Evolutionary conservation across 2,888 invertebrate species (phyloP).

Genomic region (Clunio marinus): DNA sequence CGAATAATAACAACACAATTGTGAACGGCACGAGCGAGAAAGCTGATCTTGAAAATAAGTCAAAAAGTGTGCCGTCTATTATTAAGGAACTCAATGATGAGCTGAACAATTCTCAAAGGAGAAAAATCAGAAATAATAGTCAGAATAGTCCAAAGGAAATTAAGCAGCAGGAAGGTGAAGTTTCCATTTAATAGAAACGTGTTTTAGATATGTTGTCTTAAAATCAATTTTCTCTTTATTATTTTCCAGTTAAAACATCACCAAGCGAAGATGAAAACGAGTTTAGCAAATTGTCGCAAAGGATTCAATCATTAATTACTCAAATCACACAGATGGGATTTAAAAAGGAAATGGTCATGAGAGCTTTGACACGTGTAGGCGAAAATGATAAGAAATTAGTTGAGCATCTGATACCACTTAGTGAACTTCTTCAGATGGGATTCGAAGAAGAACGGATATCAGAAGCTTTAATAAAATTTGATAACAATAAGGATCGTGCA

Average conservation of each 20-base stretch:
- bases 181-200: constrained; percentile 42
- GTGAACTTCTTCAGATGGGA: constrained; percentile 75
- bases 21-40: background rate
- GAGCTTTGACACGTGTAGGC: constrained; percentile 73
- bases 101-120: constrained; percentile 54
- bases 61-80: constrained; percentile 69
- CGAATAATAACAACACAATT: constrained; percentile 19
- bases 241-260: background rate
- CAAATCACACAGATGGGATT: constrained; percentile 86
- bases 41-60: constrained; percentile 42
- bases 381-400: constrained; percentile 83
- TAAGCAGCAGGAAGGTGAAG: constrained; percentile 42
- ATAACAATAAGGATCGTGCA: constrained; percentile 81
- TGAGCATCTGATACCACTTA: constrained; percentile 73
- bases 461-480: constrained; percentile 67
- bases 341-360: constrained; percentile 70
- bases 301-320: constrained; percentile 63
- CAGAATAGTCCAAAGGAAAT: constrained; percentile 50
- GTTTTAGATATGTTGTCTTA: too few species aligned
- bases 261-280: constrained; percentile 39
- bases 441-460: constrained; percentile 73
- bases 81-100: constrained; percentile 70
- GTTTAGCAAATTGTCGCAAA: constrained; percentile 50
- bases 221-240: constrained; percentile 31
- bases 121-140: constrained; percentile 55